These are phyloP conservation scores for Benitochromis conjunctus DNA, from an alignment of 2,113 vertebrate genomes.

Conservation along the genomic window DNA sequence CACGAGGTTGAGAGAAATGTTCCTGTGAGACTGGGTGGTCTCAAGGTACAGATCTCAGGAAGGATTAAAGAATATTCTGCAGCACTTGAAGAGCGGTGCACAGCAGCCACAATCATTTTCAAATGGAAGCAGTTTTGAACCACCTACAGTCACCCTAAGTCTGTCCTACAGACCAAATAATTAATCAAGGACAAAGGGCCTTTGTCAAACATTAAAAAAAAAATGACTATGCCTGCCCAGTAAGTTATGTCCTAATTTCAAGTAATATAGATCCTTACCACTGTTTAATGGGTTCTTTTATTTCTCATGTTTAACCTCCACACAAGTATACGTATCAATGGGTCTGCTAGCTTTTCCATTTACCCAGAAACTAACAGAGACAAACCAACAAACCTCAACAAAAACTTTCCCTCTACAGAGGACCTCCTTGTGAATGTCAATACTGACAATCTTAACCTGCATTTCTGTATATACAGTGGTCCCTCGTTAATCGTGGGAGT, in stretches of 20 bases:
- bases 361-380: neutral
- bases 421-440: neutral
- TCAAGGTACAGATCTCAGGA: neutral
- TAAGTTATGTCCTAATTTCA: neutral
- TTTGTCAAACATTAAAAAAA: neutral
- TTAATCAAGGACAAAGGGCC: neutral
- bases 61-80: neutral
- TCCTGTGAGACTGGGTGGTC: neutral
- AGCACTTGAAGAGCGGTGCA: neutral
- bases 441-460: neutral
- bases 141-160: neutral
- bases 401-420: neutral
- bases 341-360: neutral
- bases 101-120: neutral
- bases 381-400: neutral
- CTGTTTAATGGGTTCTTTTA: neutral
- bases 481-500: too few species aligned
- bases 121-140: neutral
- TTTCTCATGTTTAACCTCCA: neutral
- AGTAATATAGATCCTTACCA: neutral
- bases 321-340: neutral
- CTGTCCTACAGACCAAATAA: neutral
- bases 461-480: neutral
- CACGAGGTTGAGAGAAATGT: neutral
- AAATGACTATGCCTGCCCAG: neutral